phyloP scores from a whole-genome alignment of 2,888 invertebrate species.

The Petrolisthes manimaculis region DNA sequence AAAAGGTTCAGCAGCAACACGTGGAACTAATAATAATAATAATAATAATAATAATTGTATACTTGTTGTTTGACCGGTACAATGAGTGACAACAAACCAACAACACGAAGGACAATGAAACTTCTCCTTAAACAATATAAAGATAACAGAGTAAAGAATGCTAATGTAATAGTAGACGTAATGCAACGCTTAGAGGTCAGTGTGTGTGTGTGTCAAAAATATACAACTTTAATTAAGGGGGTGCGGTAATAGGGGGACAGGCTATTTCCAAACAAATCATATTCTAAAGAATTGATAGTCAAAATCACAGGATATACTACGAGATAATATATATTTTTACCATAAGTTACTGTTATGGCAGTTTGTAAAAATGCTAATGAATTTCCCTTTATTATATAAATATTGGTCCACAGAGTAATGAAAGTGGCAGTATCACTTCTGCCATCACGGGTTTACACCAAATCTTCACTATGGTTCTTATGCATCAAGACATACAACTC shows the following conservation, averaged over 20 bases:
- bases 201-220: not conserved
- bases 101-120: slow-evolving; percentile 20
- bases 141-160: slow-evolving; percentile 41
- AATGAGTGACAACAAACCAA: no score
- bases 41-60: no score
- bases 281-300: not conserved
- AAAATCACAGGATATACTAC: not conserved
- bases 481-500: slow-evolving; percentile 14
- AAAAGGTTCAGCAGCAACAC: no score
- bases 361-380: no score
- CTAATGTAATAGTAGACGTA: slow-evolving; percentile 37
- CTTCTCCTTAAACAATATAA: slow-evolving; percentile 31
- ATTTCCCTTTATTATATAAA: no score
- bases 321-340: not conserved
- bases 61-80: no score
- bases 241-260: not conserved
- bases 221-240: not conserved
- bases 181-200: slow-evolving; percentile 33
- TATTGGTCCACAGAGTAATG: slow-evolving; percentile 27
- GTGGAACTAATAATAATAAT: no score
- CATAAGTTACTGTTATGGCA: not conserved
- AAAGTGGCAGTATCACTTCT: slow-evolving; percentile 1
- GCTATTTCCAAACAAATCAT: not conserved
- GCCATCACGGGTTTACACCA: slow-evolving; percentile 22
- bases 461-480: slow-evolving; percentile 22